Base-by-base conservation (phyloP, 2,888 invertebrate genomes). In the Acleris laterana region DNA sequence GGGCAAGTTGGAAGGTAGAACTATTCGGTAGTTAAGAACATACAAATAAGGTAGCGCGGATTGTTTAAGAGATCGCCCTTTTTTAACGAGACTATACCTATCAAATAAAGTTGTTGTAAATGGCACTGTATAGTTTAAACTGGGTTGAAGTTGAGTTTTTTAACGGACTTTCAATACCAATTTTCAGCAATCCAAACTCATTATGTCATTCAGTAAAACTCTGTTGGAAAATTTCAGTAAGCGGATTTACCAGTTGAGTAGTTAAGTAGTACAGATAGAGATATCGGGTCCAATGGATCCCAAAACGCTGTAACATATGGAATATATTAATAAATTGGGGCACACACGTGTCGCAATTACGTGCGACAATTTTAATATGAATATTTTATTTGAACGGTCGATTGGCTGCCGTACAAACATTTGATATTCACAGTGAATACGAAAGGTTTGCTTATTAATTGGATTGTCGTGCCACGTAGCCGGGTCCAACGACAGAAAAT, bases 391-490 rank as follows among this genome's bases (percentile, higher is more conserved):
- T 83, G 80, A 81, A 83, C 80, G 81, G 80, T 82, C 65, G 60
- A 85, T 87, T 85, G 82, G 80, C 77, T 81, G 78, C 72, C 79
- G 80, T 73, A 77, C 80, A 85, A 87, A 88, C 82, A 87, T 89
- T 90, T 89, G 80, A 85, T 88, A 90, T 90, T 89, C 89, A 84
- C 83, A 76, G 83, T 83, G 88, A 84, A 84, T 88, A 79, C 85
- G 83, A 86, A 88, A 89, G 87, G 86, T 88, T 87, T 88, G 86
- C 85, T 89, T 88, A 89, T 88, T 89, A 90, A 89, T 87, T 88
- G 87, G 87, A 88, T 88, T 89, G 84, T 87, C 85, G 84, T 83
- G 77, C 78, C 84, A 82, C 82, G 83, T 81, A 77, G 76, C 71
- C 51, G 57, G 28, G 72, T 68, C 75, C 77, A 74, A 73, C 82